These are phyloP conservation scores for Mesoligia furuncula DNA, from an alignment of 2,888 invertebrate species.

Conservation along the genomic window DNA sequence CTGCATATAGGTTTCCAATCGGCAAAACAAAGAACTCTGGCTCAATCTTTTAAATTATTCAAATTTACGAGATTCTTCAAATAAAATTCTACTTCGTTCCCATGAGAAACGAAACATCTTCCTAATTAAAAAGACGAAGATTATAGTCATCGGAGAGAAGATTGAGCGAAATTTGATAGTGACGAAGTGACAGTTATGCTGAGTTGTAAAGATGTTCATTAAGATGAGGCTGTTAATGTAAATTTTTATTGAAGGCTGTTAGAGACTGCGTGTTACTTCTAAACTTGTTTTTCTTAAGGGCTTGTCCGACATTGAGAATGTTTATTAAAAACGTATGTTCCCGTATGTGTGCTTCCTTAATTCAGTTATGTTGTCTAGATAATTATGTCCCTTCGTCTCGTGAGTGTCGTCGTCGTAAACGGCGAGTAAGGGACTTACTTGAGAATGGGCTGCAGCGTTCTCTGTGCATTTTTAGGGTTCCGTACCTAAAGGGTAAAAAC, in stretches of 20 bases:
- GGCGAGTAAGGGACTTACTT: not conserved
- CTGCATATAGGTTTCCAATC: constrained; percentile 60
- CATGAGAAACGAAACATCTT: constrained; percentile 71
- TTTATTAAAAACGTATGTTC: constrained; percentile 12
- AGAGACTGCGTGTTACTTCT: constrained; percentile 45
- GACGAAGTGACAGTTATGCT: constrained; percentile 46
- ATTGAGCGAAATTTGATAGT: constrained; percentile 66
- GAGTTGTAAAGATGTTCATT: constrained; percentile 55
- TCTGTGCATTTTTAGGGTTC: not conserved
- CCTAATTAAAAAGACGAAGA: constrained; percentile 60
- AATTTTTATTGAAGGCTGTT: constrained; percentile 52
- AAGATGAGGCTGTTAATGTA: constrained; percentile 38
- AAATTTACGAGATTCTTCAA: constrained; percentile 69
- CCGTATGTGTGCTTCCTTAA: constrained; percentile 12
- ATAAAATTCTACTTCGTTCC: constrained; percentile 64
- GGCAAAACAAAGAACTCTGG: constrained; percentile 57
- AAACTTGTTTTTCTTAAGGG: constrained; percentile 48
- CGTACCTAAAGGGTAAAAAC: no score
- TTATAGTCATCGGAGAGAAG: constrained; percentile 41
- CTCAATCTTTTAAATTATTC: constrained; percentile 62
- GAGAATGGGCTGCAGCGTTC: not conserved
- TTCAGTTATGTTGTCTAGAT: not conserved
- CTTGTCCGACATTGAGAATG: constrained; percentile 25
- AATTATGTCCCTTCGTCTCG: not conserved
- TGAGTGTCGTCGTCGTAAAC: not conserved